phyloP scores from a whole-genome alignment of 2,888 invertebrate genomes.

The Peribatodes rhomboidaria region DNA sequence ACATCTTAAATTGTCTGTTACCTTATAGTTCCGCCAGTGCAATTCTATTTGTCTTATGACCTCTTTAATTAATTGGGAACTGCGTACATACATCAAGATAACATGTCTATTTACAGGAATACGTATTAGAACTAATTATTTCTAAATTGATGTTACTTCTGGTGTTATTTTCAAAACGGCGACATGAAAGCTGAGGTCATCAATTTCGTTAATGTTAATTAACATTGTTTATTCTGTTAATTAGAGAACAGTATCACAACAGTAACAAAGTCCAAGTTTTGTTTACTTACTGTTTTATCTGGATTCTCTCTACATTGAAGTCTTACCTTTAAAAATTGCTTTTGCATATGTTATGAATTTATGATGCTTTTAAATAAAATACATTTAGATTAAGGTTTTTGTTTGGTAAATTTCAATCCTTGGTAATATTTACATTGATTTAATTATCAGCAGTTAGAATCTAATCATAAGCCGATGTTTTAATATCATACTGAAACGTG shows the following conservation, averaged over 20 bases:
- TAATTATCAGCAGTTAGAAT: background rate
- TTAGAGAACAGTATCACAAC: constrained; percentile 57
- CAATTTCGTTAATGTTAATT: constrained; percentile 37
- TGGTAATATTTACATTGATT: background rate
- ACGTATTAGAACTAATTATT: constrained; percentile 45
- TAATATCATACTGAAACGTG: constrained; percentile 12
- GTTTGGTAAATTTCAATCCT: background rate
- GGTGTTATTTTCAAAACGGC: constrained; percentile 14
- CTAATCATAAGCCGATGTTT: background rate
- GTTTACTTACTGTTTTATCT: constrained; percentile 42
- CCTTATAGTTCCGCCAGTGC: constrained; percentile 50
- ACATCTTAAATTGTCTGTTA: constrained; percentile 30
- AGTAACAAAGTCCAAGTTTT: constrained; percentile 61
- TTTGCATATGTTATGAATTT: constrained; percentile 2
- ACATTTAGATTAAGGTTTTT: background rate
- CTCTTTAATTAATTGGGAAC: constrained; percentile 56
- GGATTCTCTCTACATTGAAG: constrained; percentile 17
- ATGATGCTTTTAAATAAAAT: constrained; percentile 8
- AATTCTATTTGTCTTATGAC: constrained; percentile 60
- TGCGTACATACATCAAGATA: constrained; percentile 41
- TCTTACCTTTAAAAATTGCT: background rate
- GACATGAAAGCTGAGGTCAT: constrained; percentile 34
- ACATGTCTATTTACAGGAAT: constrained; percentile 32
- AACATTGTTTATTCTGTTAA: constrained; percentile 49
- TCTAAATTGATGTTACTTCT: constrained; percentile 26